Evolutionary conservation across 1,140 invertebrate genomes (phyloP).

Genomic region (Drosophila rhopaloa): DNA sequence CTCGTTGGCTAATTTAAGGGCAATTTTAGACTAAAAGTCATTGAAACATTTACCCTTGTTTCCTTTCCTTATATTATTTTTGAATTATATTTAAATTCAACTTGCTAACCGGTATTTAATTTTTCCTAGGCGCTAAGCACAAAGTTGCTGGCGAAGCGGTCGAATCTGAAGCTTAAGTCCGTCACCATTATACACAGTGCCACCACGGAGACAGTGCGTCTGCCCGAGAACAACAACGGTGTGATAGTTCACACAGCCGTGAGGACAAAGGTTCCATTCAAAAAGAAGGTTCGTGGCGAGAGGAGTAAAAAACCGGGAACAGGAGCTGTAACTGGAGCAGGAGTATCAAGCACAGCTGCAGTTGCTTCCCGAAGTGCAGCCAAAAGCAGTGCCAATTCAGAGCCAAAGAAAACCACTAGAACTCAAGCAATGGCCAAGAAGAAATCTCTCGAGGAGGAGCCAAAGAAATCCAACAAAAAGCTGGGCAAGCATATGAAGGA

Average conservation of each 20-base stretch:
- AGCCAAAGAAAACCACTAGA: conserved; percentile 59
- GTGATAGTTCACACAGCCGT: conserved; percentile 90
- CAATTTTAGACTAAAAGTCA: conserved; percentile 20
- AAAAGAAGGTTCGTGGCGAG: conserved; percentile 90
- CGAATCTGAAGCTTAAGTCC: conserved; percentile 91
- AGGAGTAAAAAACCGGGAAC: conserved; percentile 84
- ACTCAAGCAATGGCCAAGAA: conserved; percentile 62
- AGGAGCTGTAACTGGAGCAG: conserved; percentile 12
- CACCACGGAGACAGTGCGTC: conserved; percentile 92
- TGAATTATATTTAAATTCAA: too few relatives aligned
- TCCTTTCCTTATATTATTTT: neutral
- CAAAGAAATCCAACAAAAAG: conserved; percentile 82
- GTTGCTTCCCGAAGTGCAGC: conserved; percentile 14
- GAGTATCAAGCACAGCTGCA: conserved; percentile 5
- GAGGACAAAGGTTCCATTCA: conserved; percentile 90
- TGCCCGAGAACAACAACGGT: conserved; percentile 90
- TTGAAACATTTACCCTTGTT: neutral
- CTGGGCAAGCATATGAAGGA: conserved; percentile 88
- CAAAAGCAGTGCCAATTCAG: conserved; percentile 43
- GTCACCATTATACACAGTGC: conserved; percentile 94
- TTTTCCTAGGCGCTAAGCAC: conserved; percentile 89
- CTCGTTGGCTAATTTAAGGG: conserved; percentile 32
- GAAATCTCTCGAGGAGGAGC: conserved; percentile 79
- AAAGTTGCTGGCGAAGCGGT: conserved; percentile 90
- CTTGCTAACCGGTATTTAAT: conserved; percentile 26